A percentile compares a stretch with the other conserved stretches of the same genome.
Evolutionary conservation across 2,797 vertebrate species (phyloP).

Genomic region (Anguilla megastoma): DNA sequence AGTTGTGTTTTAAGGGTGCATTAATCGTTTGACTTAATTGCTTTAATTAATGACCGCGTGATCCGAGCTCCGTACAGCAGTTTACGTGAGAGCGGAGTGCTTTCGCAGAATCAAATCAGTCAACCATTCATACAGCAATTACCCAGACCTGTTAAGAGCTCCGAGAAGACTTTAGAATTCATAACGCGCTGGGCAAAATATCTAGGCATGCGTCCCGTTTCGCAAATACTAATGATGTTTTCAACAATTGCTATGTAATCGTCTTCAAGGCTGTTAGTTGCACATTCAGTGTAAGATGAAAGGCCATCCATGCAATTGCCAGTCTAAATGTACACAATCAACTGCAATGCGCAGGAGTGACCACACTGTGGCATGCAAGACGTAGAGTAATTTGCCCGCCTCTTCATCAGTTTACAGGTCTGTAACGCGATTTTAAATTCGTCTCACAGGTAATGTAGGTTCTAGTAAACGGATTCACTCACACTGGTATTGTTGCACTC

Average conservation of each 20-base stretch:
- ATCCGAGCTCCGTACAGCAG: slow-evolving; percentile 20
- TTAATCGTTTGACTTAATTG: slow-evolving; percentile 32
- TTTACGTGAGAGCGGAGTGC: neutral
- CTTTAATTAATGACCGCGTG: slow-evolving; percentile 30
- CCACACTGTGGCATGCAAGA: slow-evolving; percentile 30
- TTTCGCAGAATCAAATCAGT: neutral
- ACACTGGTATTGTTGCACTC: neutral
- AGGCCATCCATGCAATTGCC: neutral
- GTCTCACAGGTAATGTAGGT: neutral
- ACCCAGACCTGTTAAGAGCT: neutral
- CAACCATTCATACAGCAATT: slow-evolving; percentile 9
- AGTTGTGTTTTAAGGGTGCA: slow-evolving; percentile 17
- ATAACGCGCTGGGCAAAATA: neutral
- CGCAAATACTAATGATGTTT: neutral
- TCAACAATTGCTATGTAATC: neutral
- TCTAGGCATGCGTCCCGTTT: neutral
- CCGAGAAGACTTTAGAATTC: neutral
- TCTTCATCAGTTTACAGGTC: neutral
- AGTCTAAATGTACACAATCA: neutral
- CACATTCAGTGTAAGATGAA: neutral
- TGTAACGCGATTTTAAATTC: no score
- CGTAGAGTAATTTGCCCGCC: neutral
- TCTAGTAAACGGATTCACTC: neutral
- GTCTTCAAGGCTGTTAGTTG: neutral
- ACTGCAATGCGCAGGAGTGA: slow-evolving; percentile 10